A percentile compares a stretch with the other conserved stretches of the same genome.
Evolutionary conservation across 2,113 vertebrate genomes (phyloP).

Genomic region (Clinocottus analis): DNA sequence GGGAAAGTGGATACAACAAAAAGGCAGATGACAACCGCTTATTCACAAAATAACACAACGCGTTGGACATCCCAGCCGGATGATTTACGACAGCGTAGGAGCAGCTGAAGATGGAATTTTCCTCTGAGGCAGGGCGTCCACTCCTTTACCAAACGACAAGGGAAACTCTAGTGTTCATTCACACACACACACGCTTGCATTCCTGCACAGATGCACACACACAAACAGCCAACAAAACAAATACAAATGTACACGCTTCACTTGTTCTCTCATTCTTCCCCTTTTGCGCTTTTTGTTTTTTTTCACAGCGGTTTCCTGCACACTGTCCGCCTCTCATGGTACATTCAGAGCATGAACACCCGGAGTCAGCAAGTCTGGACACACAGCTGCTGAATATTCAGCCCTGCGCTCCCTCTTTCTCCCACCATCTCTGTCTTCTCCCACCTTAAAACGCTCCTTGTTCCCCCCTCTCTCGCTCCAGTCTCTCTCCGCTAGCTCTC

Average conservation of each 20-base stretch:
- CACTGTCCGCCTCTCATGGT: constrained; percentile 60
- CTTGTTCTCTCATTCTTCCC: constrained; percentile 29
- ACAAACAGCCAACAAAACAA: constrained; percentile 10
- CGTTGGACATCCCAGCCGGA: constrained; percentile 31
- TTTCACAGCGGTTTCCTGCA: constrained; percentile 53
- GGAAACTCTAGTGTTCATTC: constrained; percentile 54
- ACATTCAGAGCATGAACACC: constrained; percentile 78
- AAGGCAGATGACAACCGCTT: constrained; percentile 9
- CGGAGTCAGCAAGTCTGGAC: constrained; percentile 81
- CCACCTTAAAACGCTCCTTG: constrained; percentile 52
- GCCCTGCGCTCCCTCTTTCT: constrained; percentile 38
- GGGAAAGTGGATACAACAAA: not conserved
- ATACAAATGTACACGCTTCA: not conserved
- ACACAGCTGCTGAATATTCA: constrained; percentile 81
- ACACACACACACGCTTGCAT: constrained; percentile 21
- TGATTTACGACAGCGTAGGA: constrained; percentile 61
- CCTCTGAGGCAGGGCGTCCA: constrained; percentile 70
- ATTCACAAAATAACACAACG: constrained; percentile 30
- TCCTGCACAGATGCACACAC: constrained; percentile 25
- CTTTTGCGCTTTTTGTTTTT: constrained; percentile 24
- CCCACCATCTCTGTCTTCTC: constrained; percentile 41
- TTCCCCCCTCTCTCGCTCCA: not conserved
- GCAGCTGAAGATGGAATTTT: constrained; percentile 64
- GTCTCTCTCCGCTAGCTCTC: constrained; percentile 22
- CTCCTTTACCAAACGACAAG: constrained; percentile 40